A percentile compares a stretch with the other conserved stretches of the same genome.
phyloP scores from a whole-genome alignment of 2,888 invertebrate species.

The Mechanitis mazaeus region DNA sequence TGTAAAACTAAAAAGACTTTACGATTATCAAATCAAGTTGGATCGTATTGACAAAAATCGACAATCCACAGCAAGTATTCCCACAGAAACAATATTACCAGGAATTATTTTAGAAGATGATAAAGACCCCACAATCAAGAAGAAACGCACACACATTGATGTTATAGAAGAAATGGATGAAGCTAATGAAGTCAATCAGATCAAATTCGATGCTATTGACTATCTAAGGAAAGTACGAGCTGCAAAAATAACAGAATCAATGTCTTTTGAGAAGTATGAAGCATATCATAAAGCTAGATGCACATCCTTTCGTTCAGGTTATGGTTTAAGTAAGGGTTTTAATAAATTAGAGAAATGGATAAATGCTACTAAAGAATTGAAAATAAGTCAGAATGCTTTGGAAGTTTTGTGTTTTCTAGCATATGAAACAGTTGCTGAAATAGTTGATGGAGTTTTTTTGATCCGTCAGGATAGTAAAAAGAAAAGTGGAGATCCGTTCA shows the following conservation, averaged over 20 bases:
- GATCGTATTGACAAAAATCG: slow-evolving; percentile 63
- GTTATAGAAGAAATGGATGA: slow-evolving; percentile 75
- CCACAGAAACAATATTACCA: slow-evolving; percentile 44
- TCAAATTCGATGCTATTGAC: slow-evolving; percentile 75
- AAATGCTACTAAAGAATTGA: slow-evolving; percentile 78
- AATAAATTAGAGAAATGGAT: slow-evolving; percentile 79
- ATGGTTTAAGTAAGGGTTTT: slow-evolving; percentile 69
- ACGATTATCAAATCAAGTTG: slow-evolving; percentile 82
- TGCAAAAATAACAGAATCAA: slow-evolving; percentile 71
- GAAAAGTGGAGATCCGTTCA: slow-evolving; percentile 81
- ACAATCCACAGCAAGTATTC: slow-evolving; percentile 36
- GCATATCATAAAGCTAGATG: slow-evolving; percentile 88
- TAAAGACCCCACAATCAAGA: slow-evolving; percentile 66
- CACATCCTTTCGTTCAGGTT: slow-evolving; percentile 79
- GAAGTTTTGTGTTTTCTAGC: slow-evolving; percentile 90
- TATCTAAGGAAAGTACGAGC: slow-evolving; percentile 78
- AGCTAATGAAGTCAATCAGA: slow-evolving; percentile 72
- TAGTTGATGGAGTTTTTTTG: slow-evolving; percentile 89
- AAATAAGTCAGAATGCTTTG: slow-evolving; percentile 79
- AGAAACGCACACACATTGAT: slow-evolving; percentile 64
- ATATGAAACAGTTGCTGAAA: slow-evolving; percentile 92
- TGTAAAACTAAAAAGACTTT: slow-evolving; percentile 83
- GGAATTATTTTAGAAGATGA: slow-evolving; percentile 69
- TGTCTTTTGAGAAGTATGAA: slow-evolving; percentile 79
- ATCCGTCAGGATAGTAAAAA: slow-evolving; percentile 86